Evolutionary conservation across 2,797 vertebrate genomes (phyloP).

Genomic region (Macroramphosus scolopax): DNA sequence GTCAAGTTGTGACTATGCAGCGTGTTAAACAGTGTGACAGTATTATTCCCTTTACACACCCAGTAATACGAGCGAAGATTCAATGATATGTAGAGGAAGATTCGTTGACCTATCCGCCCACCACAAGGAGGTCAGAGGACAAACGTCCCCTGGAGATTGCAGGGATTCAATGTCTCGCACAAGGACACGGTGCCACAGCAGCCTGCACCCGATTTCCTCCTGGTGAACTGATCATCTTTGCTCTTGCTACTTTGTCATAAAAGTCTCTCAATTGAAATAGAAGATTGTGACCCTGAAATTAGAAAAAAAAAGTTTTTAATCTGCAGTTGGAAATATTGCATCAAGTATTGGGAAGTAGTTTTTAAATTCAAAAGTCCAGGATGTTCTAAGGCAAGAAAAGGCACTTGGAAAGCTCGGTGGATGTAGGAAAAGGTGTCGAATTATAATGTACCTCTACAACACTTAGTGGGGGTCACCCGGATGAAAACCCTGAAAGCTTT

Average conservation of each 20-base stretch:
- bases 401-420: neutral
- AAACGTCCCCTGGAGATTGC: constrained; percentile 1
- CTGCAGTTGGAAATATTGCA: too few species aligned
- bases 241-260: neutral
- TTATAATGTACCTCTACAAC: neutral
- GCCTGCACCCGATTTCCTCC: neutral
- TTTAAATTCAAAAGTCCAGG: neutral
- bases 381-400: neutral
- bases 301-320: too few species aligned
- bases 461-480: too few species aligned
- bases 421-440: neutral
- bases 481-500: too few species aligned
- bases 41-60: constrained; percentile 32
- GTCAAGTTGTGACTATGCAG: constrained; percentile 56
- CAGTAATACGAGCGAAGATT: constrained; percentile 11
- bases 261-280: too few species aligned
- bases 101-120: neutral
- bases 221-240: constrained; percentile 4
- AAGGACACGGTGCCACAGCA: too few species aligned
- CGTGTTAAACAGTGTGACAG: constrained; percentile 39
- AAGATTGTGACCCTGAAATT: too few species aligned
- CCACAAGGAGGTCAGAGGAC: constrained; percentile 30
- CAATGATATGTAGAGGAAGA: constrained; percentile 1
- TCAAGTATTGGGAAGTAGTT: too few species aligned
- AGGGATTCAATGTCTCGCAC: neutral